A percentile compares a stretch with the other conserved stretches of the same genome.
Evolutionary conservation across 2,797 vertebrate species (phyloP).

Genomic region (Rallus crepitans): DNA sequence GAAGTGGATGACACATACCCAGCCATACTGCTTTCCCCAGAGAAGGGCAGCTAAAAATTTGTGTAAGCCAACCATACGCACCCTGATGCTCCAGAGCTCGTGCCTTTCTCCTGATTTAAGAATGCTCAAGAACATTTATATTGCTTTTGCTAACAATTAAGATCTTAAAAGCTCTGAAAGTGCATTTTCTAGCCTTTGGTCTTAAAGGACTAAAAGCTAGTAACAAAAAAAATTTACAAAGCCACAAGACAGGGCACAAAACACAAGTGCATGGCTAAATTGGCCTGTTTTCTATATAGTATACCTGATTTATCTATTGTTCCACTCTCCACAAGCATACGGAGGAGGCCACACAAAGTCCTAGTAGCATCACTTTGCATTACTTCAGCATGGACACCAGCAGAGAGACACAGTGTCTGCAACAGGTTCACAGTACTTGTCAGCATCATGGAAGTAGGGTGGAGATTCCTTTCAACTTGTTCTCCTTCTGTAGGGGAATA

Average conservation of each 20-base stretch:
- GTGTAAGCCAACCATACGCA: neutral
- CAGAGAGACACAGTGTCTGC: conserved; percentile 92
- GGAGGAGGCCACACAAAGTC: conserved; percentile 92
- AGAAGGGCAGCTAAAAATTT: neutral
- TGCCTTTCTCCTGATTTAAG: neutral
- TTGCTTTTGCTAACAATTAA: neutral
- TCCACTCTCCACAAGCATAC: conserved; percentile 95
- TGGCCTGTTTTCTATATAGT: neutral
- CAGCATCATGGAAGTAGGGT: conserved; percentile 95
- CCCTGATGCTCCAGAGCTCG: neutral
- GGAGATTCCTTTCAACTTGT: conserved; percentile 88
- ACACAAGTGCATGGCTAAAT: neutral
- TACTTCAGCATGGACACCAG: conserved; percentile 93
- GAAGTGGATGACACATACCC: neutral
- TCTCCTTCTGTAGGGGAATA: conserved; percentile 86
- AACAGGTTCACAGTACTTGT: conserved; percentile 94
- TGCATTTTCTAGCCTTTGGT: neutral
- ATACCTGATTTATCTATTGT: conserved; percentile 91
- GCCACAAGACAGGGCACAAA: neutral
- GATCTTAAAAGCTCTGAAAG: neutral
- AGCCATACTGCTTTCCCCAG: neutral
- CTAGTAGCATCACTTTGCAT: conserved; percentile 92
- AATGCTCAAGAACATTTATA: neutral
- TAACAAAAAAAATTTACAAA: neutral
- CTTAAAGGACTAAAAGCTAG: neutral